phyloP scores from a whole-genome alignment of 2,797 vertebrate species.

The Phoxinus dragarum region DNA sequence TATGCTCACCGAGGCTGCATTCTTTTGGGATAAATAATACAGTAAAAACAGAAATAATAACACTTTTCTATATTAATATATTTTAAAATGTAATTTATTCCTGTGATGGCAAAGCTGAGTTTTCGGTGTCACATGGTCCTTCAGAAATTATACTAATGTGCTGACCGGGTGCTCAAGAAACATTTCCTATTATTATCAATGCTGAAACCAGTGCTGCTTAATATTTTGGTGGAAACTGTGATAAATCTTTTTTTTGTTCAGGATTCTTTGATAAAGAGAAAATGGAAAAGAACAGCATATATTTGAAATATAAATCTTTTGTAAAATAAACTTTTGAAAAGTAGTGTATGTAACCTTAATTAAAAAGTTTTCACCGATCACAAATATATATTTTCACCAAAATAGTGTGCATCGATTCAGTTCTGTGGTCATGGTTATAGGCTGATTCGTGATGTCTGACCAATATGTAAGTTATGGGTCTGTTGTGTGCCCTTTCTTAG shows the following conservation, averaged over 20 bases:
- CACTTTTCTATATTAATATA: too few species aligned
- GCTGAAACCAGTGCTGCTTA: neutral
- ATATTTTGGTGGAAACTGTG: neutral
- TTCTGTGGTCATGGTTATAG: neutral
- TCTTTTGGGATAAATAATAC: too few species aligned
- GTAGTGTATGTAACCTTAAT: neutral
- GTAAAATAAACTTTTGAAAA: neutral
- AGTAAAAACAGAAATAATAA: too few species aligned
- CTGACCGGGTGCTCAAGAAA: neutral
- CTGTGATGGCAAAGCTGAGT: too few species aligned
- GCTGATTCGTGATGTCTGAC: neutral
- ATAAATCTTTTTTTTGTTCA: neutral
- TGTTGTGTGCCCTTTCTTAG: constrained; percentile 69
- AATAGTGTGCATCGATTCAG: neutral
- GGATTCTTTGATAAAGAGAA: neutral
- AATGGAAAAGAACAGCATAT: neutral
- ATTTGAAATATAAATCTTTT: neutral
- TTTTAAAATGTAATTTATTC: too few species aligned
- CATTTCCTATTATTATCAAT: neutral
- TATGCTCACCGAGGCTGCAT: too few species aligned
- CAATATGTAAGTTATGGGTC: neutral
- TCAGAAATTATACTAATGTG: neutral
- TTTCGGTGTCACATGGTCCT: neutral
- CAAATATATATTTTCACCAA: too few species aligned
- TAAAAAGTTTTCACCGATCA: neutral